These are phyloP conservation scores for Apostichopus japonicus DNA, from an alignment of 35 echinoderm and acorn worm genomes.

Conservation along the genomic window DNA sequence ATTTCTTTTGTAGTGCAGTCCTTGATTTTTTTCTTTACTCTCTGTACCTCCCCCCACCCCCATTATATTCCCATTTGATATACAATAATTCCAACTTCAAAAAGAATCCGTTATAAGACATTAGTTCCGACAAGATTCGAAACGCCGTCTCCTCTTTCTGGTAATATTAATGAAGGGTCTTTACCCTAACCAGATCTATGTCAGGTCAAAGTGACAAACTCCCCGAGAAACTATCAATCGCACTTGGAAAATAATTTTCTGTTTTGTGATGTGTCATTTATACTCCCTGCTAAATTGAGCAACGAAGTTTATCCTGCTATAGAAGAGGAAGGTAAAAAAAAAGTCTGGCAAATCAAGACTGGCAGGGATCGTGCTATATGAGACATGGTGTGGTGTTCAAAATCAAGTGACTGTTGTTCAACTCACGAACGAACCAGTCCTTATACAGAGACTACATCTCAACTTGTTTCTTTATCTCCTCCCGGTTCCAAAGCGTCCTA, in stretches of 20 bases:
- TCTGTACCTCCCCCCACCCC: too few relatives aligned
- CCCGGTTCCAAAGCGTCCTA: not conserved
- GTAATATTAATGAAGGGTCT: not conserved
- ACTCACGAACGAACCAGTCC: conserved; percentile 38
- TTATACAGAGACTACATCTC: not conserved
- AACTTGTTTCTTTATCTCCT: conserved; percentile 18
- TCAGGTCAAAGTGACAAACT: conserved; percentile 28
- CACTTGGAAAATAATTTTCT: conserved; percentile 51
- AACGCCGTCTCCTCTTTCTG: too few relatives aligned
- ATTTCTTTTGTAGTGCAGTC: too few relatives aligned
- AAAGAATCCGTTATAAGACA: too few relatives aligned
- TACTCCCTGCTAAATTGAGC: conserved; percentile 52
- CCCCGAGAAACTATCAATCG: conserved; percentile 52
- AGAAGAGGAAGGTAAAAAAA: conserved; percentile 26
- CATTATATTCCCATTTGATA: too few relatives aligned
- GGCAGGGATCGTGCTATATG: conserved; percentile 44
- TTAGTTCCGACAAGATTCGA: too few relatives aligned
- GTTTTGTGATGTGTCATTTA: conserved; percentile 51
- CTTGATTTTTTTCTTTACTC: too few relatives aligned
- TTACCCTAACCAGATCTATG: conserved; percentile 36
- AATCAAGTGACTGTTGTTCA: conserved; percentile 46
- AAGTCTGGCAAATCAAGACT: conserved; percentile 29
- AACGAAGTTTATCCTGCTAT: conserved; percentile 24
- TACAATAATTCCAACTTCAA: too few relatives aligned
- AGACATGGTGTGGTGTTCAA: conserved; percentile 41